Evolutionary conservation across 2,888 invertebrate species (phyloP).

Genomic region (Drosophila lutescens): DNA sequence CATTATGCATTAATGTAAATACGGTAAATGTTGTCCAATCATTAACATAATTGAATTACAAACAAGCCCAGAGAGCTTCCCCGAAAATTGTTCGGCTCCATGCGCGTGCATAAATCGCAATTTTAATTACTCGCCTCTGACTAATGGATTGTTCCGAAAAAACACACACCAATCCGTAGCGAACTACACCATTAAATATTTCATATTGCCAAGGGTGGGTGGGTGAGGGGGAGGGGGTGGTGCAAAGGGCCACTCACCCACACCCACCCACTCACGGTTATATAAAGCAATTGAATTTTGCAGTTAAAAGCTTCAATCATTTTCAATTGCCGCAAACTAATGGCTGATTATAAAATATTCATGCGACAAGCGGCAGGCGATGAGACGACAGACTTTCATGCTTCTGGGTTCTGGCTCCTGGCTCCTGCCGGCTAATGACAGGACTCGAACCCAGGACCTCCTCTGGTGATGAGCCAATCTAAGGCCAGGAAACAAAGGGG

Average conservation of each 20-base stretch:
- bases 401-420: neutral
- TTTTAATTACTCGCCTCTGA: conserved; percentile 74
- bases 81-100: conserved; percentile 45
- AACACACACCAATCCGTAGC: neutral
- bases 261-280: conserved; percentile 23
- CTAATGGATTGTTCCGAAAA: conserved; percentile 71
- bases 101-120: conserved; percentile 76
- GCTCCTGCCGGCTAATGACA: conserved; percentile 54
- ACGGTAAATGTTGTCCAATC: conserved; percentile 84
- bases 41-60: conserved; percentile 84
- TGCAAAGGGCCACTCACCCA: neutral
- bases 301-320: conserved; percentile 81
- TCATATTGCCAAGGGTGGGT: conserved; percentile 29
- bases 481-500: conserved; percentile 43
- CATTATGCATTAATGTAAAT: conserved; percentile 84
- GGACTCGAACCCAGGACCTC: conserved; percentile 18
- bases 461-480: conserved; percentile 65
- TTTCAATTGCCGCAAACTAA: conserved; percentile 80
- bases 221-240: neutral
- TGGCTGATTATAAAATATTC: conserved; percentile 79
- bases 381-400: conserved; percentile 41
- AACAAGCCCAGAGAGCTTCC: conserved; percentile 64
- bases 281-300: conserved; percentile 75
- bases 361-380: conserved; percentile 62
- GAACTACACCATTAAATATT: conserved; percentile 62